A percentile compares a stretch with the other conserved stretches of the same genome.
phyloP scores from a whole-genome alignment of 2,888 invertebrate species.

The Sepioteuthis lessoniana region DNA sequence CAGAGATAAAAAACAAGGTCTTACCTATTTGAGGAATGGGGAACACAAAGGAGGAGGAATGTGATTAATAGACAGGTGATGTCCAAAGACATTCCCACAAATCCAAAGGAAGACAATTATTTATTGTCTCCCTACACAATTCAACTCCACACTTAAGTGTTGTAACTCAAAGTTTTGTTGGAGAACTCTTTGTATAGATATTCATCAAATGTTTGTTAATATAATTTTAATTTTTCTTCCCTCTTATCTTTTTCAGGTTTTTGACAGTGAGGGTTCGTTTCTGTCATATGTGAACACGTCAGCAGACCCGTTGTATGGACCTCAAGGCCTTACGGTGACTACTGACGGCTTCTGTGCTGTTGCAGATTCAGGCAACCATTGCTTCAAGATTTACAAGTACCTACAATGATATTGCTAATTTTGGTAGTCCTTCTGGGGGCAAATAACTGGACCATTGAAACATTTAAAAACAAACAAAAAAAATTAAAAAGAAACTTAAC shows the following conservation, averaged over 20 bases:
- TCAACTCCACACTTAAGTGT: too few species aligned
- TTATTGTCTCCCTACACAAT: too few species aligned
- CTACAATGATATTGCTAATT: conserved; percentile 63
- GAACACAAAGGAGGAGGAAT: too few species aligned
- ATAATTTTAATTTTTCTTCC: neutral
- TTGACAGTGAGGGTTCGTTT: conserved; percentile 77
- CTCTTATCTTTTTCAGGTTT: conserved; percentile 74
- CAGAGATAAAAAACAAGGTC: too few species aligned
- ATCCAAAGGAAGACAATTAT: too few species aligned
- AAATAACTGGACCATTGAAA: neutral
- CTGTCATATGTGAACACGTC: conserved; percentile 77
- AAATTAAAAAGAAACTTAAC: too few species aligned
- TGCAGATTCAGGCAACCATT: conserved; percentile 78
- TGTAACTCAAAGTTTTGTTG: too few species aligned
- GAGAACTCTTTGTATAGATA: neutral
- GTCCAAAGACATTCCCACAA: too few species aligned
- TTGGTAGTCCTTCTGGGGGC: neutral
- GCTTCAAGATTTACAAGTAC: conserved; percentile 78
- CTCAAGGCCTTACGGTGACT: conserved; percentile 77
- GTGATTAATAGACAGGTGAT: too few species aligned
- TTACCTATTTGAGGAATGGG: too few species aligned
- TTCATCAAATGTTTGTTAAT: too few species aligned
- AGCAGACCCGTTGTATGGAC: conserved; percentile 78
- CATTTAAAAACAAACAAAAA: too few species aligned
- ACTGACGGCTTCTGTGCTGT: conserved; percentile 77